Base-by-base conservation (phyloP, 2,113 vertebrate species). In the Cephalopholis sonnerati region DNA sequence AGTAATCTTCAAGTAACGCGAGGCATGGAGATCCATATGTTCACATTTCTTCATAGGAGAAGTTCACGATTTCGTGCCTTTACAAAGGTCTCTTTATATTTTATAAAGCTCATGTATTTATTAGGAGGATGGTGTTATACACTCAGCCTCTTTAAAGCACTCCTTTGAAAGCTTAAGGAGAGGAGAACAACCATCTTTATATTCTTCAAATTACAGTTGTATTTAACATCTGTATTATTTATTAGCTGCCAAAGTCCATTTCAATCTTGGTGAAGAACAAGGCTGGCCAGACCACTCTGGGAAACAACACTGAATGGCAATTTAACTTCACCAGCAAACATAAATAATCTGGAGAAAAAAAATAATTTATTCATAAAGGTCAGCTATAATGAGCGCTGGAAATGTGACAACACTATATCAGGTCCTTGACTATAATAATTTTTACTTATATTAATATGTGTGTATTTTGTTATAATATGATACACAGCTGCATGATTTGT, bases 61-160 rank as follows among this genome's bases (percentile, higher is more conserved):
- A 0, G 1, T 36, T 72, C 7, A 65, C 25, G 15, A 50, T 71
- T 55, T 32, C 27, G 2, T 59, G 85, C 44, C 59, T 79, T 67
- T 10, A 41, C 2, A 3, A 51, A 44, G 46, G 27, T 32, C 32
- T 18, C 63, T 88, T 48, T 32, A 80, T 83, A 66, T 85, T 88
- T 90, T 7, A 83, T 77, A 8, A 71, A 72, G 22, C 80, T 90
- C 69, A 77, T 71, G 65, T 80, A 88, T 87, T 88, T 76, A 79
- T 87, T 13, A 86, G 20, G 16, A 64, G 46, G 6, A 48, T 22
- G 20, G 44, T 8, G 18, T 62, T 69, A 67, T 62, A 59, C 67
- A 79, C 18, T 25, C 24, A 7, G 57, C 7, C 15, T 22, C 48
- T 76, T 79, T 71, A 54, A 61, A 77, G 41, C 20, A 15, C 17